These are phyloP conservation scores for Atherinosoma microstoma DNA, from an alignment of 2,797 vertebrate genomes.

Conservation along the genomic window DNA sequence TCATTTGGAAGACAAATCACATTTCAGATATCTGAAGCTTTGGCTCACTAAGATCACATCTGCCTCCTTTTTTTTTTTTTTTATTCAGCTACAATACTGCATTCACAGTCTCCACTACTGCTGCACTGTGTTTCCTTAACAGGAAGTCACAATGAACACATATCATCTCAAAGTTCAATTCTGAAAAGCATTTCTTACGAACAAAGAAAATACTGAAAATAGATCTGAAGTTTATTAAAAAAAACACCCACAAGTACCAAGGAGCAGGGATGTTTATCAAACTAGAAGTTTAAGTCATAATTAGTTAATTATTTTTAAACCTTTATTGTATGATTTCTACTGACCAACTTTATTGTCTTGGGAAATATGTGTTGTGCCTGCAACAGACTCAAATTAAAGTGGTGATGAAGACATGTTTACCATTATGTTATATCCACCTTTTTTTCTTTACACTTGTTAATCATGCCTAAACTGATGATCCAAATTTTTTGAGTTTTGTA, in stretches of 20 bases:
- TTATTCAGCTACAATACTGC: conserved; percentile 13
- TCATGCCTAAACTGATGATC: too few relatives aligned
- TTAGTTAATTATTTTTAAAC: background rate
- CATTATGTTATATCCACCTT: too few relatives aligned
- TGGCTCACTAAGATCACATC: conserved; percentile 42
- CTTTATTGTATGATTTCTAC: background rate
- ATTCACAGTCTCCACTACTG: background rate
- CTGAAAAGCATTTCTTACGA: background rate
- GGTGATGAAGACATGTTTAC: too few relatives aligned
- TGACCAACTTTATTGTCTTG: background rate
- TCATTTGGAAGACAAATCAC: conserved; percentile 48
- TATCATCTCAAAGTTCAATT: conserved; percentile 14
- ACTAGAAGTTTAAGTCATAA: too few relatives aligned
- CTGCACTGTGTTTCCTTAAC: background rate
- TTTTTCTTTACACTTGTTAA: too few relatives aligned
- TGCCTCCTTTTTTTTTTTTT: conserved; percentile 33
- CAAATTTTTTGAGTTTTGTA: too few relatives aligned
- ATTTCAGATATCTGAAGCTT: conserved; percentile 33
- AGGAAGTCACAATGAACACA: conserved; percentile 17
- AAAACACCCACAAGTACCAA: too few relatives aligned
- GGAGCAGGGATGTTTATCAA: too few relatives aligned
- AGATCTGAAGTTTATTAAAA: background rate
- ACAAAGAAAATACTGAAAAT: background rate
- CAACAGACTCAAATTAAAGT: too few relatives aligned
- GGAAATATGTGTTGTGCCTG: too few relatives aligned